These are phyloP conservation scores for Gastrophryne carolinensis DNA, from an alignment of 2,797 vertebrate genomes.

Conservation along the genomic window DNA sequence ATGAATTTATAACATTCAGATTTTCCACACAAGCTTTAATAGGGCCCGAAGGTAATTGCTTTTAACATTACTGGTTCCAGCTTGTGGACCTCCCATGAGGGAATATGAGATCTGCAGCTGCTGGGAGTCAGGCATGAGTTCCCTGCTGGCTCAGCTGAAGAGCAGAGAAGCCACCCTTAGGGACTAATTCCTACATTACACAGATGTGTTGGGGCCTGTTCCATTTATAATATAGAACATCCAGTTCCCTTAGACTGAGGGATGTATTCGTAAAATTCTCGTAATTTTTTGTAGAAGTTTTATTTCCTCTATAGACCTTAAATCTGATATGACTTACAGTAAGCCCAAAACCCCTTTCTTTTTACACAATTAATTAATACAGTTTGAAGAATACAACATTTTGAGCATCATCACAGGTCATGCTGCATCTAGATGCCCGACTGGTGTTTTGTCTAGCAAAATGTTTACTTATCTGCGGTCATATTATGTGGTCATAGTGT, in stretches of 20 bases:
- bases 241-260: not conserved
- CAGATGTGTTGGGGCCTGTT: slow-evolving; percentile 17
- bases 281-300: no score
- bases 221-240: not conserved
- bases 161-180: not conserved
- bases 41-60: not conserved
- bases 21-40: slow-evolving; percentile 10
- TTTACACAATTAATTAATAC: no score
- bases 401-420: no score
- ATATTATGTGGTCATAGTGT: no score
- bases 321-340: no score
- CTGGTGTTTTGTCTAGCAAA: no score
- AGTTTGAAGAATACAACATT: no score
- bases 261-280: not conserved
- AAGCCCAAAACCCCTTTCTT: no score
- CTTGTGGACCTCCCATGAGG: slow-evolving; percentile 12
- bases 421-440: no score
- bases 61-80: slow-evolving; percentile 1
- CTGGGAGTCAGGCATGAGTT: not conserved
- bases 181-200: not conserved
- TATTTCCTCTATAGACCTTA: no score
- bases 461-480: no score
- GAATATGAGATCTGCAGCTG: not conserved
- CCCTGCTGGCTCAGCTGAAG: slow-evolving; percentile 15
- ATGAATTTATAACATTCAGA: no score